Base-by-base conservation (phyloP, 2,797 vertebrate species). In the Buceros bicornis region DNA sequence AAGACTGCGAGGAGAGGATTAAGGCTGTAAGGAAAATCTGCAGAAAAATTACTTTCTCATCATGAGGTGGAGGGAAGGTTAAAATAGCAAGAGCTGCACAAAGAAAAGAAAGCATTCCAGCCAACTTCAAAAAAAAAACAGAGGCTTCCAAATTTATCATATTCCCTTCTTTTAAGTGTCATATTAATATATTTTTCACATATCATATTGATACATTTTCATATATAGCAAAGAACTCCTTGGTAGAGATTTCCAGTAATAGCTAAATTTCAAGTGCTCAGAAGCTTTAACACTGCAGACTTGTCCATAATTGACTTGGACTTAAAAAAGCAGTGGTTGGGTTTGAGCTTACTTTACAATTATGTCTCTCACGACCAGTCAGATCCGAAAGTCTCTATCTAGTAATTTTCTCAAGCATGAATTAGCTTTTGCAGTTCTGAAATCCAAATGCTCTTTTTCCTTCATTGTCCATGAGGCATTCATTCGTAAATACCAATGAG, bases 271-370 rank as follows among this genome's bases (percentile, higher is more conserved):
- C 58, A 73, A 42, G 35, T 28, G 50, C 90, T 95, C 47, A 89
- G 82, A 95, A 96, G 86, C 51, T 82, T 33, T 83, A 93, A 87
- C 25, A 76, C 51, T 95, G 48, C 43, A 89, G 70, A 53, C 56
- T 89, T 83, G 64, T 81, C 69, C 31, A 54, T 95, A 96, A 97
- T 83, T 92, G 86, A 94, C 95, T 95, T 76, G 77, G 91, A 94
- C 92, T 95, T 96, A 94, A 97, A 97, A 97, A 83, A 43, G 16
- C 18, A 15, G 14, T 79, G 64, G 72, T 74, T 89, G 76, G 83
- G 61, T 95, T 87, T 79, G 80, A 96, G 93, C 84, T 65, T 73
- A 57, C 65, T 96, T 94, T 89, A 94, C 76, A 96, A 90, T 96
- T 95, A 95, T 26, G 69, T 71, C 60, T 97, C 58, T 84, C 87